Evolutionary conservation across 2,113 vertebrate species (phyloP).

Genomic region (Stigmatopora nigra): DNA sequence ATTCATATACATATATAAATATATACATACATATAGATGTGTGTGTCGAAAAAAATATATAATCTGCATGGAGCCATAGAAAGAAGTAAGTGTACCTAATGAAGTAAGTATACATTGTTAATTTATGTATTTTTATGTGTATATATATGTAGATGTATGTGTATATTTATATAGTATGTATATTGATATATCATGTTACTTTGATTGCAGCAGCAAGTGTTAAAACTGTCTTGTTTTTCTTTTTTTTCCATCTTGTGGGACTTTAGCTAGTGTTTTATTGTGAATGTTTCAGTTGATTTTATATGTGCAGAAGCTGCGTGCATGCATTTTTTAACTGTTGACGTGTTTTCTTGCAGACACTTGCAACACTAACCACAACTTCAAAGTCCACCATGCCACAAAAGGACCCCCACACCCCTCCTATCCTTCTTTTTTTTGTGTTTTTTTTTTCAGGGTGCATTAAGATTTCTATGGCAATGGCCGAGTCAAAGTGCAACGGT

Average conservation of each 20-base stretch:
- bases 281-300: background rate
- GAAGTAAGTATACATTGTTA: too few species aligned
- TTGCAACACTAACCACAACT: conserved; percentile 84
- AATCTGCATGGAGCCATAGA: too few species aligned
- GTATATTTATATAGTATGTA: too few species aligned
- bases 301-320: background rate
- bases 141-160: too few species aligned
- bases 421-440: conserved; percentile 45
- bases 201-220: background rate
- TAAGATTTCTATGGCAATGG: conserved; percentile 99
- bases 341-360: conserved; percentile 48
- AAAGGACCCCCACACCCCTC: conserved; percentile 64
- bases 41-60: too few species aligned
- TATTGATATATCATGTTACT: too few species aligned
- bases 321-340: background rate
- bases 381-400: conserved; percentile 88
- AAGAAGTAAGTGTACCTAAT: too few species aligned
- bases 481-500: conserved; percentile 97
- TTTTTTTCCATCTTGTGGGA: background rate
- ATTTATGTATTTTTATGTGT: too few species aligned
- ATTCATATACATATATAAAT: too few species aligned
- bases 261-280: too few species aligned
- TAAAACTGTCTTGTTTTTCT: background rate
- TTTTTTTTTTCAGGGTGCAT: conserved; percentile 94
- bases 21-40: too few species aligned